Conservation (phyloP, 2,797 vertebrate genomes). For the Remorina albescens region DNA sequence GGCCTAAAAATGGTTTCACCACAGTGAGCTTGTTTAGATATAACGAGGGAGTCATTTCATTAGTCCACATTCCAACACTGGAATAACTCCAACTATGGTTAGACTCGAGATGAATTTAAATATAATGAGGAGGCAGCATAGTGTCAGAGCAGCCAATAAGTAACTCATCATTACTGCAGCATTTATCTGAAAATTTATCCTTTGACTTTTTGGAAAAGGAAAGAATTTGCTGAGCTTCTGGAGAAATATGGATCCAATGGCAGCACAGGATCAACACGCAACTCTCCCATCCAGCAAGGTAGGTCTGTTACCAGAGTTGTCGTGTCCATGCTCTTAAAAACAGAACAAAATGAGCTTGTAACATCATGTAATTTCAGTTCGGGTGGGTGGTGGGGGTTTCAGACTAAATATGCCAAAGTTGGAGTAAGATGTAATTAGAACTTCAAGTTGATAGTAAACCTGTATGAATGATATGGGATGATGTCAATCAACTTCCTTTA, state of each 20-base stretch:
- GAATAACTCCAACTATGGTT: no score
- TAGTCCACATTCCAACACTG: no score
- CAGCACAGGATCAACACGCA: slow-evolving; percentile 88
- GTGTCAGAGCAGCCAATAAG: background rate
- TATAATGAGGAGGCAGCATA: background rate
- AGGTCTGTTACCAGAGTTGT: background rate
- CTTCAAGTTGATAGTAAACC: background rate
- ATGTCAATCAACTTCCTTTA: background rate
- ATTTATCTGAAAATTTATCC: background rate
- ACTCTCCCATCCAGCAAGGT: slow-evolving; percentile 89
- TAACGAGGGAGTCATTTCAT: background rate
- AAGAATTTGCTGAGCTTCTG: slow-evolving; percentile 90
- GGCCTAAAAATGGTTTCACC: background rate
- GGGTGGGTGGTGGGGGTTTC: no score
- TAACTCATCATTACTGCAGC: background rate
- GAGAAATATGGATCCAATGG: slow-evolving; percentile 92
- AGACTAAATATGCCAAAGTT: background rate
- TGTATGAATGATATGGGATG: background rate
- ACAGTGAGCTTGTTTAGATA: background rate
- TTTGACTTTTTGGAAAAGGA: slow-evolving; percentile 75
- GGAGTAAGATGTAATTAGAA: background rate
- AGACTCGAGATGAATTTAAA: no score
- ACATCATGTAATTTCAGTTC: no score
- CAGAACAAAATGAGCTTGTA: no score
- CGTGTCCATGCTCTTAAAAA: no score